Evolutionary conservation across 2,113 vertebrate species (phyloP), one percentile per base, ranked within the genome.

Genomic region (Siniperca knerii): DNA sequence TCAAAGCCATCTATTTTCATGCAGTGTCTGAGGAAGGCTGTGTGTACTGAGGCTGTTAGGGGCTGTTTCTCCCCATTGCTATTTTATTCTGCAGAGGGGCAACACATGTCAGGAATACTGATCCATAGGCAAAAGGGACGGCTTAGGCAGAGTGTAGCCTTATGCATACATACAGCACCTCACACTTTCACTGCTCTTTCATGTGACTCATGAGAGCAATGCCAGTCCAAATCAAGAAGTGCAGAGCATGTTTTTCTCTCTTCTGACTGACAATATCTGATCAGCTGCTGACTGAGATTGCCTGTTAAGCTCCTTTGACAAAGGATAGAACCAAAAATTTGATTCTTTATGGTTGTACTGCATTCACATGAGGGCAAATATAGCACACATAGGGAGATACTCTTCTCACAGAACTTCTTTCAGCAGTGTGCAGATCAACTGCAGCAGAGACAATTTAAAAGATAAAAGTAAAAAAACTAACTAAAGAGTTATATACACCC

Each of bases 1-100:
- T 94, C 93, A 94, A 87, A 93, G 89, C 87, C 93, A 95, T 95
- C 92, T 93, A 93, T 95, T 95, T 91, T 87, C 93, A 92, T 91
- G 88, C 87, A 37, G 83, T 77, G 88, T 90, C 82, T 90, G 90
- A 90, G 92, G 76, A 81, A 81, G 69, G 88, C 89, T 90, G 79
- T 90, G 94, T 93, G 90, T 90, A 82, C 88, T 57, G 85, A 93
- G 89, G 91, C 89, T 86, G 91, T 93, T 87, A 88, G 88, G 86
- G 83, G 87, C 86, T 90, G 86, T 81, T 90, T 91, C 87, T 93
- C 76, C 72, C 83, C 87, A 87, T 86, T 33, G 69, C 87, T 94
- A 92, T 94, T 94, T 93, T 92, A 94, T 93, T 92, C 92, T 92
- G 93, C 91, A 91, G 92, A 92, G 91, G 89, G 89, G 64, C 83